phyloP scores from a whole-genome alignment of 1,140 invertebrate species.

The Solenopsis fugax region DNA sequence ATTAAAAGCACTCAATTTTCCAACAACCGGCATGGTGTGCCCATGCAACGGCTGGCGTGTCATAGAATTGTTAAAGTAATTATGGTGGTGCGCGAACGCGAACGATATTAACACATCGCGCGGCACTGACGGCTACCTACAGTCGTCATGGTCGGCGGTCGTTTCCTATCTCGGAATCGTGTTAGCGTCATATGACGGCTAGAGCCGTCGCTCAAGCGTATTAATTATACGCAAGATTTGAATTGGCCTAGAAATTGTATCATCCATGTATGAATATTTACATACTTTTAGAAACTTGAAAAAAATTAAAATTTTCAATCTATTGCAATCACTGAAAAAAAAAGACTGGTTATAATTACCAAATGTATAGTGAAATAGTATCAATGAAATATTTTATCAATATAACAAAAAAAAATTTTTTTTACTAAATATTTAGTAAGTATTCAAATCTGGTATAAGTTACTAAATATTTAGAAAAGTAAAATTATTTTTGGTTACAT shows the following conservation, averaged over 20 bases:
- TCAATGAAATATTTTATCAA: no score
- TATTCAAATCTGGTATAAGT: no score
- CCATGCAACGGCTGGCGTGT: not conserved
- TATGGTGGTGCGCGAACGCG: not conserved
- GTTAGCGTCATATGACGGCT: not conserved
- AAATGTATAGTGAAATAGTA: no score
- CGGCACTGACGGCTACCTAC: not conserved
- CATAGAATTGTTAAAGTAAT: constrained; percentile 43
- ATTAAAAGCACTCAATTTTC: constrained; percentile 44
- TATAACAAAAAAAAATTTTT: no score
- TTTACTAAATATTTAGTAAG: no score
- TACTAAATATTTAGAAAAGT: no score
- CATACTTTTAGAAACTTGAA: not conserved
- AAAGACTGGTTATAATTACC: no score
- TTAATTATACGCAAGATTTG: constrained; percentile 14
- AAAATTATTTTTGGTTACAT: no score
- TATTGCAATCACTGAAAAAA: no score
- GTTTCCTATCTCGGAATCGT: not conserved
- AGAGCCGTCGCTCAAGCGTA: not conserved
- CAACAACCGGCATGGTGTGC: not conserved
- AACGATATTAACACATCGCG: constrained; percentile 28
- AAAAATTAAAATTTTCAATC: not conserved
- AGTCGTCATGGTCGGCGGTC: constrained; percentile 18
- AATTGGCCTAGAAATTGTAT: not conserved
- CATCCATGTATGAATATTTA: not conserved